Conservation (phyloP, 1,140 invertebrate species). For the Drosophila pseudoobscura region DNA sequence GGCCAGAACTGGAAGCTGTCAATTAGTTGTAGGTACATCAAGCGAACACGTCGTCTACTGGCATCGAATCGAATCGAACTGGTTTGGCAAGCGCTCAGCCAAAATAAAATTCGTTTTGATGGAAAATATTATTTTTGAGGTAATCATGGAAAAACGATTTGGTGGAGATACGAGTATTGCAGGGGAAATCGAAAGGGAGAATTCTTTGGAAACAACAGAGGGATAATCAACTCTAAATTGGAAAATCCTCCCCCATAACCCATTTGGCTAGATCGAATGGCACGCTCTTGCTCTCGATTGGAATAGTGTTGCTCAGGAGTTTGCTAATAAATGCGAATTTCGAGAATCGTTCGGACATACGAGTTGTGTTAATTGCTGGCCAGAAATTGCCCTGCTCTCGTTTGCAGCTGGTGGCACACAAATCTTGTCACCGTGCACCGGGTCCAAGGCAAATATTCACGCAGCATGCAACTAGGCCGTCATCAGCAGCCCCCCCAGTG, state of each 20-base stretch:
- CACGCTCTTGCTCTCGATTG: not conserved
- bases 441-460: constrained; percentile 62
- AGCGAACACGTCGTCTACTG: constrained; percentile 24
- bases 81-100: constrained; percentile 13
- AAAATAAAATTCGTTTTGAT: constrained; percentile 21
- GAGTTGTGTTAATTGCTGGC: constrained; percentile 41
- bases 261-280: not conserved
- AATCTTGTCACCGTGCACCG: constrained; percentile 35
- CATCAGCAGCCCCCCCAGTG: constrained; percentile 2
- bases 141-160: constrained; percentile 13
- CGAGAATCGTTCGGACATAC: too few species aligned
- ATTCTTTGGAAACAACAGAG: too few species aligned
- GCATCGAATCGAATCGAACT: constrained; percentile 21
- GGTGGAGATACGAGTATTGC: not conserved
- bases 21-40: constrained; percentile 69
- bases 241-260: too few species aligned
- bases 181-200: constrained; percentile 9
- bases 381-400: constrained; percentile 56
- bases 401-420: constrained; percentile 45
- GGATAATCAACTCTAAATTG: too few species aligned
- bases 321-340: constrained; percentile 14
- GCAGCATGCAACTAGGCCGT: constrained; percentile 66
- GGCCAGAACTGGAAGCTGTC: constrained; percentile 57
- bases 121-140: not conserved
- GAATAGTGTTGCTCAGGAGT: constrained; percentile 4